phyloP scores from a whole-genome alignment of 53 echinoderm and acorn worm species.

The Mesocentrotus franciscanus region DNA sequence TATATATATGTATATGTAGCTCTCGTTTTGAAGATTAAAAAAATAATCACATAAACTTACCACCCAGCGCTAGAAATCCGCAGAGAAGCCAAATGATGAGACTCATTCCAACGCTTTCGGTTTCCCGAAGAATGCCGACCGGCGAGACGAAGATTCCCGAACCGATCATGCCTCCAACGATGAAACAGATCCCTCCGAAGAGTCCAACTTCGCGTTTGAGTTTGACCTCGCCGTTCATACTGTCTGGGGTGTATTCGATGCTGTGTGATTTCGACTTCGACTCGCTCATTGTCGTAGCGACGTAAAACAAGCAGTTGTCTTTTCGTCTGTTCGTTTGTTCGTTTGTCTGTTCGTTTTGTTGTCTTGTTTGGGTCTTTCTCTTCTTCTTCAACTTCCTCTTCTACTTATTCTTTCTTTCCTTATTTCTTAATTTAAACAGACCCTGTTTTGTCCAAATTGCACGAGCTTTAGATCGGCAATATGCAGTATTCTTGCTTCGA shows the following conservation, averaged over 20 bases:
- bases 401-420: neutral
- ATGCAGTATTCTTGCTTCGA: neutral
- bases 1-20: neutral
- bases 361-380: neutral
- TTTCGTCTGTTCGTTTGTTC: too few relatives aligned
- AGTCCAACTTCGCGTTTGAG: conserved; percentile 83
- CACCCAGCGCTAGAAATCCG: conserved; percentile 67
- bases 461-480: neutral
- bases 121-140: conserved; percentile 86
- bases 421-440: neutral
- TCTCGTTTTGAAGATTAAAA: neutral
- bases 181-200: conserved; percentile 83
- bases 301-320: neutral
- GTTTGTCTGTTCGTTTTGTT: too few relatives aligned
- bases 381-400: neutral
- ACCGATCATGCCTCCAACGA: conserved; percentile 94
- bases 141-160: conserved; percentile 98
- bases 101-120: conserved; percentile 98
- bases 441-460: neutral
- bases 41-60: neutral
- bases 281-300: neutral
- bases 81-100: conserved; percentile 88
- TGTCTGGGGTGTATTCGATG: neutral
- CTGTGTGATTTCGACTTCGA: conserved; percentile 4
- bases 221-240: neutral